A percentile compares a stretch with the other conserved stretches of the same genome.
phyloP scores from a whole-genome alignment of 2,888 invertebrate genomes.

The Crematogaster levior region DNA sequence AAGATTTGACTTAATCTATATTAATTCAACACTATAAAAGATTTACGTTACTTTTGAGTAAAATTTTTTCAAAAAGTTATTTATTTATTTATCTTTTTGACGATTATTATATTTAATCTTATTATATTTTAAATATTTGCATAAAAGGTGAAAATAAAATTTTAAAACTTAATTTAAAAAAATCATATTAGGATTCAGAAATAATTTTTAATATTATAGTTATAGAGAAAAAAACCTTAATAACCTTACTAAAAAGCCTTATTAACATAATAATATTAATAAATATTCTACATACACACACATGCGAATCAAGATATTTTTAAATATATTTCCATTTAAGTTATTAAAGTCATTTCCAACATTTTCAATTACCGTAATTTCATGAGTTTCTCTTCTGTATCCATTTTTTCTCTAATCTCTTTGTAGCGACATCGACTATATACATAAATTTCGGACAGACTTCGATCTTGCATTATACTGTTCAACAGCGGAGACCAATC shows the following conservation, averaged over 20 bases:
- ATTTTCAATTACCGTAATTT: constrained; percentile 70
- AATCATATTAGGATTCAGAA: not conserved
- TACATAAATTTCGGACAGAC: constrained; percentile 67
- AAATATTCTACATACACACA: not conserved
- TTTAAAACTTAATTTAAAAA: not conserved
- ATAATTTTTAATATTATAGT: not conserved
- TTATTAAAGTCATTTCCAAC: constrained; percentile 3
- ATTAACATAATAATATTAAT: no score
- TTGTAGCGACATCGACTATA: constrained; percentile 66
- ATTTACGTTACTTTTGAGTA: not conserved
- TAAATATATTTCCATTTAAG: not conserved
- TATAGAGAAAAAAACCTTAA: no score
- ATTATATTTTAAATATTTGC: not conserved
- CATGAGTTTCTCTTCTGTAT: constrained; percentile 71
- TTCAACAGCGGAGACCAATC: constrained; percentile 74
- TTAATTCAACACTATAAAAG: not conserved
- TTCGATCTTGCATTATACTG: constrained; percentile 69
- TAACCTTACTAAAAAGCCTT: no score
- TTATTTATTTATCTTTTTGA: not conserved
- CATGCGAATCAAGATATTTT: not conserved
- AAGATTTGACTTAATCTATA: not conserved
- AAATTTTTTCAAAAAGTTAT: not conserved
- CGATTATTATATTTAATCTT: not conserved
- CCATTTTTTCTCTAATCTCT: constrained; percentile 68
- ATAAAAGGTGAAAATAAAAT: not conserved